These are phyloP conservation scores for Dicyrtoma fusca DNA, from an alignment of 2,888 invertebrate genomes.

Conservation along the genomic window DNA sequence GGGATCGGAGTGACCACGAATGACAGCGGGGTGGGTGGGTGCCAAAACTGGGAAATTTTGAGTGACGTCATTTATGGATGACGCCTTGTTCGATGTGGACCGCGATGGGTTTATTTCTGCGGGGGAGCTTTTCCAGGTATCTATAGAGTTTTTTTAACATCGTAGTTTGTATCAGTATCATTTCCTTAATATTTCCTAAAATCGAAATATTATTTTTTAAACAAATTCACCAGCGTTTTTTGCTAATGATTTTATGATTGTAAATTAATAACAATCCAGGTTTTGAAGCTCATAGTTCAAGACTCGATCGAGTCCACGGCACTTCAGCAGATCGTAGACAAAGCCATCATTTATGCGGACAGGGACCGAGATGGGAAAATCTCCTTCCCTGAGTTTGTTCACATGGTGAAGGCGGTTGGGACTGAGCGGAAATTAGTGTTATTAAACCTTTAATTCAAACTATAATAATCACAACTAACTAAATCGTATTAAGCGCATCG, in stretches of 20 bases:
- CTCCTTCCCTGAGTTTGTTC: conserved; percentile 33
- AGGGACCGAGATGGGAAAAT: conserved; percentile 34
- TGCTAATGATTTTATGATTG: too few species aligned
- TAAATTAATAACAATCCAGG: conserved; percentile 22
- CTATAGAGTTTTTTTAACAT: neutral
- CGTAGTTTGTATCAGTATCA: too few species aligned
- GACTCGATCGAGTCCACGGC: conserved; percentile 19
- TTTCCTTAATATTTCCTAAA: too few species aligned
- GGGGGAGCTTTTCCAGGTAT: conserved; percentile 36
- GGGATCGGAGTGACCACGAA: too few species aligned
- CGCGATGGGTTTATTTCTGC: conserved; percentile 43
- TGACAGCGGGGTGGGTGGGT: too few species aligned
- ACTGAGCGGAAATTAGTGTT: neutral
- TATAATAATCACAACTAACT: neutral
- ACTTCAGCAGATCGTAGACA: conserved; percentile 37
- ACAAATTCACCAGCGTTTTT: neutral
- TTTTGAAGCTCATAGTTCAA: conserved; percentile 25
- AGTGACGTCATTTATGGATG: too few species aligned
- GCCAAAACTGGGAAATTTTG: too few species aligned
- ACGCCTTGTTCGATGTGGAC: too few species aligned
- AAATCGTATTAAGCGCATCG: too few species aligned
- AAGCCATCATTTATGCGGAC: conserved; percentile 29
- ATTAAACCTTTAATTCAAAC: neutral
- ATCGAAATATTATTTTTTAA: neutral
- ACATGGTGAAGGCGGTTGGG: neutral